These are phyloP conservation scores for Varanus salvator DNA, from an alignment of 2,113 vertebrate species.

Conservation along the genomic window DNA sequence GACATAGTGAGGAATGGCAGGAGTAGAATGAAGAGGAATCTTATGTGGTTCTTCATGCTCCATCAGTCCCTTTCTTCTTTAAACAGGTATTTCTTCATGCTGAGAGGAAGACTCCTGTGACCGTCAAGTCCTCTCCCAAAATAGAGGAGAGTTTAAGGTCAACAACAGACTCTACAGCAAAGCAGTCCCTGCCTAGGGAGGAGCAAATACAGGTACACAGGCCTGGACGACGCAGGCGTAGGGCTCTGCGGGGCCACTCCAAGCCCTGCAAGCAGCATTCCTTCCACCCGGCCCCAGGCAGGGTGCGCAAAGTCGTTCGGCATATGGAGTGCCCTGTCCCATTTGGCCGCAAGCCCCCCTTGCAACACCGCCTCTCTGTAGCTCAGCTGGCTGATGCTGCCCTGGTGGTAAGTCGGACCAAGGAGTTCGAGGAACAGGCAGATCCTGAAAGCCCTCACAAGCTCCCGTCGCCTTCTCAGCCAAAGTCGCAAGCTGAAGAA, in stretches of 20 bases:
- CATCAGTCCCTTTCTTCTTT: neutral
- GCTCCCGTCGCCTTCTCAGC: slow-evolving; percentile 34
- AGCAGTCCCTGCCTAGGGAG: neutral
- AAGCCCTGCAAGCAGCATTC: slow-evolving; percentile 21
- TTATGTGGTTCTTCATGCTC: neutral
- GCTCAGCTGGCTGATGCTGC: slow-evolving; percentile 41
- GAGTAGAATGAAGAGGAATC: neutral
- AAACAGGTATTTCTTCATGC: slow-evolving; percentile 63
- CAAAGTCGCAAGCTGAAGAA: slow-evolving; percentile 52
- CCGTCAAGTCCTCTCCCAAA: neutral
- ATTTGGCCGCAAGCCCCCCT: neutral
- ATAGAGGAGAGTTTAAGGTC: neutral
- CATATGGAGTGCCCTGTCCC: slow-evolving; percentile 7
- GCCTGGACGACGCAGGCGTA: neutral
- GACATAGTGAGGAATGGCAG: neutral
- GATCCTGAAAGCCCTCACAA: neutral
- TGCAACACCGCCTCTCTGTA: slow-evolving; percentile 37
- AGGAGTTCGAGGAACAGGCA: slow-evolving; percentile 20
- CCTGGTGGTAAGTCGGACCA: slow-evolving; percentile 38
- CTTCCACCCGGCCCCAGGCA: neutral
- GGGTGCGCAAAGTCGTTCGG: slow-evolving; percentile 1
- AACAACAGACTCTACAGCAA: neutral
- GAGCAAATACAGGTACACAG: neutral
- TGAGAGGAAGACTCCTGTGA: slow-evolving; percentile 23
- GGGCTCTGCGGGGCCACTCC: neutral